Base-by-base conservation (phyloP, 2,888 invertebrate species). In the Muschampia plurimacula region DNA sequence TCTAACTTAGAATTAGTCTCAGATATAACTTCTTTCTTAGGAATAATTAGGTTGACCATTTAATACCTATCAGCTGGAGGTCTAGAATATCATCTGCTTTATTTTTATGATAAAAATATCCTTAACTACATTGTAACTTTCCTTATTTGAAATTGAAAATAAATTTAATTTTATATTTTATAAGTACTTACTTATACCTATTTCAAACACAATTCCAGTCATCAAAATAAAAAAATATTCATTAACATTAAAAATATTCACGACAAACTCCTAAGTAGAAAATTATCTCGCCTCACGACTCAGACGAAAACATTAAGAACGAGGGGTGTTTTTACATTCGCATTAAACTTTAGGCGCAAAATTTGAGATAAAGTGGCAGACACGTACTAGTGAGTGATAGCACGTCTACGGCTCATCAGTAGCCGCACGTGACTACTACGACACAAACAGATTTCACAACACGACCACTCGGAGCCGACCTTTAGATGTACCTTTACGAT, bases 331-430 rank as follows among this genome's bases (percentile, higher is more conserved):
- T 79, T 77, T 75, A 74, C 76, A 76, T 74, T 65, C 72, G 65
- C 77, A 78, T 81, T 85, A 83, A 89, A 85, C 78, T 86, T 84
- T 83, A 85, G 87, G 86, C 84, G 84, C 80, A 83, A 84, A 84
- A 86, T 87, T 86, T 84, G 77, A 76, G 88, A 90, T 90, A 91
- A 93, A 90, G 86, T 84, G 85, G 82, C 86, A 86, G 87, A 90
- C 93, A 94, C 93, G 93, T 93, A 88, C 89, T 79, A 91, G 85
- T 90, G 90, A 93, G 93, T 93, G 93, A 93, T 93, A 92, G 90
- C 94, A 94, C 93, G 94, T 93, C 92, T 89, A 86, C 88, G 88
- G 87, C 93, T 94, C 94, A 94, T 94, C 93, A 94, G 91, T 86
- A 91, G 88, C 80, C 85, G 94, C 89, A 91, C 93, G 93, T 94